A percentile compares a stretch with the other conserved stretches of the same genome.
Conservation (phyloP, 2,113 vertebrate species). For the Spheniscus mendiculus region DNA sequence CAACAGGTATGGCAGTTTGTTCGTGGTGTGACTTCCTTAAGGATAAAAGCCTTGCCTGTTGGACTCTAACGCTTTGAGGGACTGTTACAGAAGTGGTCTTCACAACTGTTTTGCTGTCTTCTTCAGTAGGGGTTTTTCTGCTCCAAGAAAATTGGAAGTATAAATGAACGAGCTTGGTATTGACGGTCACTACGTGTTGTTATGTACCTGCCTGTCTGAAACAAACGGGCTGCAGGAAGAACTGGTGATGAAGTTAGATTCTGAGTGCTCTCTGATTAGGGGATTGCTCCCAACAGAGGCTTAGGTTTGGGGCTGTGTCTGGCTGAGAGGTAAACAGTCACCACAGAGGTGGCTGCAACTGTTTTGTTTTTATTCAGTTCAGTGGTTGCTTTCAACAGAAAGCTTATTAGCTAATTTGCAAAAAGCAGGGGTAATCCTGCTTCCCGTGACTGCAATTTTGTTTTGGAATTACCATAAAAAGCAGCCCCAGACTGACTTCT, state of each 20-base stretch:
- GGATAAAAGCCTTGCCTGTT: not conserved
- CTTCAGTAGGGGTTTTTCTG: not conserved
- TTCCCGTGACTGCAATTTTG: not conserved
- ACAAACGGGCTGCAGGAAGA: not conserved
- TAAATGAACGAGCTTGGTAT: not conserved
- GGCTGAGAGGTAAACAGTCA: not conserved
- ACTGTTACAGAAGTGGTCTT: not conserved
- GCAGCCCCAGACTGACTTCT: not conserved
- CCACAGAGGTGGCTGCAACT: not conserved
- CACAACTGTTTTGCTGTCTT: not conserved
- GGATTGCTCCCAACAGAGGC: not conserved
- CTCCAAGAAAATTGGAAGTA: not conserved
- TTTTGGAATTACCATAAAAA: not conserved
- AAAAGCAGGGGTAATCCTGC: not conserved
- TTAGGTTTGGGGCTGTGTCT: not conserved
- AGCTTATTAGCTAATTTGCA: not conserved
- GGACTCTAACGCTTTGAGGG: not conserved
- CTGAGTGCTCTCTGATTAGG: not conserved
- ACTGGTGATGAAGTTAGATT: not conserved
- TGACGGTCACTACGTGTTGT: not conserved
- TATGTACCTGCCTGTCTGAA: not conserved
- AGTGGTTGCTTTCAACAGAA: not conserved
- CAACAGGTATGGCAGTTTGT: not conserved
- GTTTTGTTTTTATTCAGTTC: not conserved
- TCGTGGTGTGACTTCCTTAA: accelerated